Base-by-base conservation (phyloP, 1,140 invertebrate genomes). In the Pararge aegeria region DNA sequence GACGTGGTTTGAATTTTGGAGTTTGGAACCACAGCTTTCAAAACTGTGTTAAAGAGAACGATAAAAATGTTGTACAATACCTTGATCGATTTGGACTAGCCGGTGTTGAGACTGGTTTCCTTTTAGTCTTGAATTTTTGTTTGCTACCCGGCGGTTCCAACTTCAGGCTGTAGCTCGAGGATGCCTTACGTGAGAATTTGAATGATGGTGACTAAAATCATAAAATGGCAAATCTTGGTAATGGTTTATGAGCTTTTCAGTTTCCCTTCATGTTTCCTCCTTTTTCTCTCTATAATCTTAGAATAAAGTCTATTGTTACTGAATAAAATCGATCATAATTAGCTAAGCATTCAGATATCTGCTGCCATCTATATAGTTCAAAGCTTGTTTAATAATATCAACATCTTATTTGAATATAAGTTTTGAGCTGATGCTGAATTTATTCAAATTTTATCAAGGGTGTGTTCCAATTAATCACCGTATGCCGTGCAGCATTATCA, bases 111-210 rank as follows among this genome's bases (percentile, higher is more conserved):
- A 97, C 91, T 13, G 97, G 96, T 92, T 97, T 97, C 90, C 94
- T 91, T 90, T 96, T 94, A 86, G 94, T 91, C 86, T 96, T 96
- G 74, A 94, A 92, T 84, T 96, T 96, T 85, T 96, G 94, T 90
- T 96, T 96, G 83, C 92, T 94, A 80, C 94, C 95, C 59, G 95
- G 94, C 58, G 95, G 95, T 83, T 98, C 97, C 89, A 98, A 91
- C 92, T 97, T 96, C 68, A 98, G 93, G 70, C 97, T 98, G 91
- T 98, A 98, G 78, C 97, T 98, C 73, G 97, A 98, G 61, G 97
- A 97, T 71, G 97, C 96, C 93, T 98, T 99, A 84, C 98, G 94
- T 80, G 96, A 97, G 93, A 98, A 98, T 93, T 98, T 98, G 93
- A 98, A 98, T 83, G 97, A 96, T 78, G 97, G 97, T 91, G 96